Evolutionary conservation across 2,797 vertebrate species (phyloP).

Genomic region (Margarornis squamiger): DNA sequence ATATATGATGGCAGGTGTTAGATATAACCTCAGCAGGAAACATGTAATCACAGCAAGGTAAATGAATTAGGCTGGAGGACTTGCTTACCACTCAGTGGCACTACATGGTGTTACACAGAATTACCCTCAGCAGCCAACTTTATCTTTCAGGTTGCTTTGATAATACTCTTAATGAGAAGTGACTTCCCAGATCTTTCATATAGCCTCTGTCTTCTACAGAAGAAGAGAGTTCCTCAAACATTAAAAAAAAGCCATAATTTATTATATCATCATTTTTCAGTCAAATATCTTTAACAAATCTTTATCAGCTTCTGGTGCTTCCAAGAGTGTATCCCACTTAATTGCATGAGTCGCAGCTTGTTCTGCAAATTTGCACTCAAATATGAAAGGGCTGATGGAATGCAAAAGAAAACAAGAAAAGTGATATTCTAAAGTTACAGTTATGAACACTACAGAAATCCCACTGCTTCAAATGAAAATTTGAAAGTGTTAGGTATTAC

Average conservation of each 20-base stretch:
- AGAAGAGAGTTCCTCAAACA: background rate
- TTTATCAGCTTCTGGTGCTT: background rate
- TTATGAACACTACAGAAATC: background rate
- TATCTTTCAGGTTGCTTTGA: background rate
- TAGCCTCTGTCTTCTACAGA: background rate
- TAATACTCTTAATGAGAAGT: background rate
- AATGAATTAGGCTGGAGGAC: background rate
- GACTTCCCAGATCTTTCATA: background rate
- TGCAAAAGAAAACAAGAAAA: background rate
- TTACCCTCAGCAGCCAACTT: background rate
- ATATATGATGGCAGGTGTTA: background rate
- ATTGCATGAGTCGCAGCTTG: background rate
- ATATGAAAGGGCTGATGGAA: background rate
- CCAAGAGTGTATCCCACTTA: background rate
- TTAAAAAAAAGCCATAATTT: background rate
- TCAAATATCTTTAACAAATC: background rate
- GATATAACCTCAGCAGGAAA: background rate
- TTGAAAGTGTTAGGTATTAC: fast-evolving
- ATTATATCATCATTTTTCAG: background rate
- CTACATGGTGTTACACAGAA: background rate
- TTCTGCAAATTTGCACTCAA: background rate
- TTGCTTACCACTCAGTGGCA: background rate
- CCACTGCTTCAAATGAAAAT: background rate
- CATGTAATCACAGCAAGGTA: background rate
- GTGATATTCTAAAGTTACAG: background rate